Base-by-base conservation (phyloP, 2,888 invertebrate genomes). In the Silvanus unidentatus region DNA sequence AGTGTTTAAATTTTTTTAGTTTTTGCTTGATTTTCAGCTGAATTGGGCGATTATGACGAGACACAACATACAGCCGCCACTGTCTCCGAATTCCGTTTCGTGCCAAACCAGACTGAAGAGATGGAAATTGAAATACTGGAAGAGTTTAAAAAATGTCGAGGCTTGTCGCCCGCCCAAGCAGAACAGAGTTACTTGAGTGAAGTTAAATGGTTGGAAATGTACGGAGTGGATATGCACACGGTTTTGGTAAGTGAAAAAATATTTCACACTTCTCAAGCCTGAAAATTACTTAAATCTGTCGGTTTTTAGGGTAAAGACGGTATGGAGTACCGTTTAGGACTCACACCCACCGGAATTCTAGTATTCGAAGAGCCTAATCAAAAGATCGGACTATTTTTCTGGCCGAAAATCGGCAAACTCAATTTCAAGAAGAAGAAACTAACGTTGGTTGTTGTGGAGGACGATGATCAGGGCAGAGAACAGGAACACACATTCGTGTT, bases 401-500 rank as follows among this genome's bases (percentile, higher is more conserved):
- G 99, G 95, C 98, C 98, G 1, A 98, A 97, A 77, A 98, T 99
- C 60, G 94, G 94, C 50, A 90, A 94, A 69, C 74, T 99, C 42
- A 96, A 98, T 73, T 99, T 99, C 68, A 96, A 96, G 70, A 95
- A 93, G 73, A 97, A 97, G 73, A 97, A 97, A 71, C 73, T 99
- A 39, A 97, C 96, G 0, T 76, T 99, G 43, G 88, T 98, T 37
- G 98, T 99, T 2, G 95, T 98, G 8, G 99, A 99, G 73, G 98
- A 99, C 70, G 97, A 98, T 67, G 98, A 98, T 68, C 90, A 94
- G 70, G 95, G 95, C 0, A 79, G 86, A 40, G 94, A 97, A 71
- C 96, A 98, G 67, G 96, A 99, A 68, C 99, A 99, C 72, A 97
- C 97, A 0, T 99, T 99, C 72, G 96, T 99, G 2, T 99, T 99